Evolutionary conservation across 2,888 invertebrate species (phyloP), one percentile per base, ranked within the genome.

Genomic region (Conomelus anceps): DNA sequence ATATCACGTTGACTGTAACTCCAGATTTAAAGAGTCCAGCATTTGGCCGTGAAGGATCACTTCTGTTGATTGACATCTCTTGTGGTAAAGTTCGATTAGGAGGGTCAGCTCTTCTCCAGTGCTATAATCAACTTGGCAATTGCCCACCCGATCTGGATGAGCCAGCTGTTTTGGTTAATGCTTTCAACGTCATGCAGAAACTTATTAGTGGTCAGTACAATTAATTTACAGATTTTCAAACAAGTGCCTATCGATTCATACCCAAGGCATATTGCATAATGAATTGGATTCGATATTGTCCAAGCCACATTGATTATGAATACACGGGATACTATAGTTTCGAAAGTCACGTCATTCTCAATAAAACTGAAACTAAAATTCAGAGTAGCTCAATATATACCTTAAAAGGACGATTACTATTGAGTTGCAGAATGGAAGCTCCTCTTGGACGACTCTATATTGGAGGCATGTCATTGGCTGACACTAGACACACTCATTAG

Each of bases 31-130:
- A 97, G 93, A 95, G 95, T 88, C 96, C 96, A 0, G 93, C 94
- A 0, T 92, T 93, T 88, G 94, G 95, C 22, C 94, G 95, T 92
- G 94, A 94, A 3, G 97, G 97, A 0, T 94, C 94, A 0, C 93
- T 99, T 1, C 92, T 99, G 0, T 96, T 97, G 93, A 95, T 99
- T 0, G 97, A 98, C 91, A 95, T 98, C 88, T 96, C 97, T 34
- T 93, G 94, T 89, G 96, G 96, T 3, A 95, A 96, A 92, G 96
- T 95, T 92, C 95, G 99, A 89, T 94, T 99, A 17, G 99, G 99
- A 11, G 99, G 99, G 0, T 97, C 98, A 0, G 97, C 99, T 0
- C 93, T 99, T 85, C 98, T 98, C 0, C 99, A 99, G 93, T 97
- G 97, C 91, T 98, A 96, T 93, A 95, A 95, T 88, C 98, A 98